Evolutionary conservation across 1,140 invertebrate species (phyloP).

Genomic region (Laupala kohalensis): DNA sequence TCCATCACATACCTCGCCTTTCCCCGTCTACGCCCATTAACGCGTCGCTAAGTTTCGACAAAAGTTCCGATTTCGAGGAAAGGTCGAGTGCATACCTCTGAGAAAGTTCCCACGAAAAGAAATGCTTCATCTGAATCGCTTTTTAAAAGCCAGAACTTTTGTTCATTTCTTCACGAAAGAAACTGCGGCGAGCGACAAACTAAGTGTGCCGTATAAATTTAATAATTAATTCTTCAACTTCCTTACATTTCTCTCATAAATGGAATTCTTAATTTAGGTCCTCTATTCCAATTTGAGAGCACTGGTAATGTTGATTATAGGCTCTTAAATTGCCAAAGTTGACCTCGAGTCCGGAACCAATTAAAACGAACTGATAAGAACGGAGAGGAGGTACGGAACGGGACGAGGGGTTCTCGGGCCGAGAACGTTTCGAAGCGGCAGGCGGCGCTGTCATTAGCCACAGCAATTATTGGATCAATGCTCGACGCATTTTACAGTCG

Average conservation of each 20-base stretch:
- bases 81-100: neutral
- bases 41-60: neutral
- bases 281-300: neutral
- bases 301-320: neutral
- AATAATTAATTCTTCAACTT: neutral
- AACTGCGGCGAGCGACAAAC: neutral
- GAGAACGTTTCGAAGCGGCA: neutral
- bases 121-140: neutral
- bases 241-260: neutral
- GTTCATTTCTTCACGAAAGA: neutral
- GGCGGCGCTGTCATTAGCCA: neutral
- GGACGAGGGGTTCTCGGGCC: too few species aligned
- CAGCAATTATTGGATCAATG: neutral
- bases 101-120: neutral
- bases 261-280: neutral
- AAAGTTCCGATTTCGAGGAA: neutral
- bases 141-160: neutral
- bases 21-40: neutral
- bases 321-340: neutral
- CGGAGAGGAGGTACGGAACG: neutral
- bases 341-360: neutral
- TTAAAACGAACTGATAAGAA: neutral
- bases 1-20: neutral
- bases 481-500: neutral
- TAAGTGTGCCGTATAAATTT: neutral